Base-by-base conservation (phyloP, 2,888 invertebrate species). In the Drosophila seclusa region DNA sequence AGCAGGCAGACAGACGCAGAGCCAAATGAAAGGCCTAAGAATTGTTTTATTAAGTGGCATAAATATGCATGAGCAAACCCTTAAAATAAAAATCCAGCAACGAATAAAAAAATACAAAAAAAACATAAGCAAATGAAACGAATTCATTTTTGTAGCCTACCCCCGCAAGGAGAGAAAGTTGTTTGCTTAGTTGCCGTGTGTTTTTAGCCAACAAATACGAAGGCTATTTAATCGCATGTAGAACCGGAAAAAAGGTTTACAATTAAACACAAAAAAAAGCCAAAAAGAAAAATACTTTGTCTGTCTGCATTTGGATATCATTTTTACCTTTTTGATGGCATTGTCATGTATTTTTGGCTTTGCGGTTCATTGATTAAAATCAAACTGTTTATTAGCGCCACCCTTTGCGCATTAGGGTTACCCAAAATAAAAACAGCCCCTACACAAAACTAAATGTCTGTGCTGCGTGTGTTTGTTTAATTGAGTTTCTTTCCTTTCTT, bases 361-460 rank as follows among this genome's bases (percentile, higher is more conserved):
- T 87, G 87, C 79, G 87, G 82, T 83, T 87, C 87, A 90, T 90
- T 90, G 91, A 90, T 87, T 90, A 82, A 90, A 83, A 91, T 91
- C 91, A 82, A 90, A 89, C 83, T 87, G 78, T 83, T 87, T 82
- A 84, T 76, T 73, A 88, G 72, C 85, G 67, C 74, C 75, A 82
- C 69, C 74, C 78, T 64, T 55, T 32, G 7, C 16, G 36, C 27
- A 65, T 49, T 63, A 52, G 66, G 45, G 36, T 71, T 38, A 58
- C n/a, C 57, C 13, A 38, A 40, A 57, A 48, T 5, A 49, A 62
- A 74, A 59, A 45, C 71, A 40, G 57, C 60, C 68, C 65, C 71
- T 59, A 66, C 45, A 32, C 7, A 16, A 24, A 32, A 21, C 69
- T 55, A 34, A 49, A 57, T 36, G 64, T 72, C 77, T 55, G 45